A percentile compares a stretch with the other conserved stretches of the same genome.
Conservation (phyloP, 1,140 invertebrate species). For the Rhyacophila brunnea region DNA sequence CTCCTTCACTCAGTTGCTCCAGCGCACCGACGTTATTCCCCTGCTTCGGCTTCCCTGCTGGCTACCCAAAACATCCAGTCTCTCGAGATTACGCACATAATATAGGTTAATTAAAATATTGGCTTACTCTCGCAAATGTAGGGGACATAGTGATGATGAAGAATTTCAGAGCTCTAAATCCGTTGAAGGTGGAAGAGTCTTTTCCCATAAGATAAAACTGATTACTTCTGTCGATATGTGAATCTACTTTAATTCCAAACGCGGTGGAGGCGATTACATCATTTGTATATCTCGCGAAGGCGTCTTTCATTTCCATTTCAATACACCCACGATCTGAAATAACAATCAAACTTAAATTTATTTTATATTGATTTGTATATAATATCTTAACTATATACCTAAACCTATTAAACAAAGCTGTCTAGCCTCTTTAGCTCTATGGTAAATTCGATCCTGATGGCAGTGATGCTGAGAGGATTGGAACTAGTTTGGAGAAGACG, state of each 20-base stretch:
- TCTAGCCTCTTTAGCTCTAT: too few relatives aligned
- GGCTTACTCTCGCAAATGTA: not conserved
- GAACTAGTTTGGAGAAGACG: too few relatives aligned
- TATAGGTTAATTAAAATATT: not conserved
- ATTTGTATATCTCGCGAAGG: constrained; percentile 43
- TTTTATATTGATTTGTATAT: too few relatives aligned
- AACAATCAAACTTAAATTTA: not conserved
- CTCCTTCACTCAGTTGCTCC: too few relatives aligned
- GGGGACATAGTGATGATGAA: not conserved
- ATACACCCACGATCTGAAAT: constrained; percentile 3
- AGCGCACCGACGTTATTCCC: too few relatives aligned
- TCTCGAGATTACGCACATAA: too few relatives aligned
- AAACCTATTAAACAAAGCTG: too few relatives aligned
- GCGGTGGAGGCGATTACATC: constrained; percentile 49
- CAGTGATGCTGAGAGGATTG: too few relatives aligned
- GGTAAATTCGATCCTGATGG: too few relatives aligned
- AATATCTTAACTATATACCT: too few relatives aligned
- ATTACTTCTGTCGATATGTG: constrained; percentile 36
- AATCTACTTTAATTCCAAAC: constrained; percentile 41
- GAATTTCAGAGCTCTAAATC: not conserved
- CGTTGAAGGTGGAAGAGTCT: constrained; percentile 33
- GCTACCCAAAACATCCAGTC: too few relatives aligned
- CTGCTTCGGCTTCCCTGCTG: too few relatives aligned
- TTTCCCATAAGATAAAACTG: constrained; percentile 39
- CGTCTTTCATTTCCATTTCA: constrained; percentile 41